Evolutionary conservation across 1,140 invertebrate genomes (phyloP), one percentile per base, ranked within the genome.

Genomic region (Drosophila saltans): DNA sequence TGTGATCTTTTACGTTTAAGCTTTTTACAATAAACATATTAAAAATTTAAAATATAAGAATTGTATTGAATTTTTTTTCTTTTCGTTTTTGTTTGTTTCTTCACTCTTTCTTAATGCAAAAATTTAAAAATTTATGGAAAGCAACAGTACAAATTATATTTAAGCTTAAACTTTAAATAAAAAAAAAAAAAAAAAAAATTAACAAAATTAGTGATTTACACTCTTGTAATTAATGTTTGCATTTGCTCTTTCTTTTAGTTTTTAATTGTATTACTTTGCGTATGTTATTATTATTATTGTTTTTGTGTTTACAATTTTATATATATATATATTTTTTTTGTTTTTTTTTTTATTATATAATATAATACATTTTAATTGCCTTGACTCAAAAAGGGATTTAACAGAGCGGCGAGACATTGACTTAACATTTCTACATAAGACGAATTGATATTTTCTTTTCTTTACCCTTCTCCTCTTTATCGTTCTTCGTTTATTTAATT

Each of bases 291-390:
- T 73, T 66, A 56, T 83, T 55, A 52, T 78, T 75, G 66, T 61
- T 43, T 69, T 40, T 64, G 59, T 62, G 52, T 63, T 41, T 52
- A 10, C 7, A 33, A 36, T 58, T n/a, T 39, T 59, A 52, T 56
- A 36, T 36, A 6, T 36, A 1, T 36, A 7, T 36, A 6, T 43
- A 30, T 62, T 67, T 58, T 39, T 65, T 41, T 75, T 48, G 5
- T 55, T 10, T 26, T 63, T 68, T 63, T 68, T 43, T 52, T 52
- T 68, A 65, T 76, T 82, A 82, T 81, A 86, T 82, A 86, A 86
- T 86, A 86, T 88, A 86, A 86, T 86, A 86, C 82, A 86, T 86
- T 88, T 52, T 88, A 59, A 39, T 81, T 86, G 83, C 80, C 83
- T 74, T 86, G 79, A 85, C 82, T 81, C 68, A 81, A 81, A 81